Percentiles rank a stretch among this genome's conserved stretches.
Evolutionary conservation across 2,888 invertebrate species (phyloP).

Genomic region (Tipula lateralis): DNA sequence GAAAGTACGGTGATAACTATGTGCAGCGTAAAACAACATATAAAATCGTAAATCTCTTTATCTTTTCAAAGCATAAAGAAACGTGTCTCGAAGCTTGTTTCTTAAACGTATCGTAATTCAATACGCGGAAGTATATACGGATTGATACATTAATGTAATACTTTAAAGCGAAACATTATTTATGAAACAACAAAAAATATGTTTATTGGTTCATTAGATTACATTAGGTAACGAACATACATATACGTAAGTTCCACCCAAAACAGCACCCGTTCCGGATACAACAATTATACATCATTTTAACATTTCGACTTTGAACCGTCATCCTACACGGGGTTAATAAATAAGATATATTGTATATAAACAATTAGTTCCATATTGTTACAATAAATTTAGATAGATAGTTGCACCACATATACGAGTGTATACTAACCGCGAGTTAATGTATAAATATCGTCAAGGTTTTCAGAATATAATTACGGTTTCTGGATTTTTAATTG

Average conservation of each 20-base stretch:
- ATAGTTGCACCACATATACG: not conserved
- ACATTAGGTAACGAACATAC: not conserved
- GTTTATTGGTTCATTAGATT: constrained; percentile 7
- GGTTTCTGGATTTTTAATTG: not conserved
- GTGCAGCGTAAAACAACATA: not conserved
- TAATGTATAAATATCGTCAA: not conserved
- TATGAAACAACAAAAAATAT: not conserved
- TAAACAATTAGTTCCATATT: not conserved
- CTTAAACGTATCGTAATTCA: not conserved
- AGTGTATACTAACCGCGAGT: not conserved
- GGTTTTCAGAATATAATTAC: not conserved
- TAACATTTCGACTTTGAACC: not conserved
- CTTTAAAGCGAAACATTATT: not conserved
- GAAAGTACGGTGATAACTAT: not conserved
- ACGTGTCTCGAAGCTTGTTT: not conserved
- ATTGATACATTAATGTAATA: not conserved
- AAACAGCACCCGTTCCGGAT: not conserved
- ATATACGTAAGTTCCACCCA: not conserved
- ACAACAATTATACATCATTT: not conserved
- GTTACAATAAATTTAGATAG: not conserved
- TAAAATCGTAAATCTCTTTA: not conserved
- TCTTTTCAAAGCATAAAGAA: not conserved
- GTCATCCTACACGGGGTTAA: not conserved
- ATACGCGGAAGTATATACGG: not conserved
- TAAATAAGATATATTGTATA: not conserved